A percentile compares a stretch with the other conserved stretches of the same genome.
These are phyloP conservation scores for Arrhamphus sclerolepis DNA, from an alignment of 2,797 vertebrate species.

Conservation along the genomic window DNA sequence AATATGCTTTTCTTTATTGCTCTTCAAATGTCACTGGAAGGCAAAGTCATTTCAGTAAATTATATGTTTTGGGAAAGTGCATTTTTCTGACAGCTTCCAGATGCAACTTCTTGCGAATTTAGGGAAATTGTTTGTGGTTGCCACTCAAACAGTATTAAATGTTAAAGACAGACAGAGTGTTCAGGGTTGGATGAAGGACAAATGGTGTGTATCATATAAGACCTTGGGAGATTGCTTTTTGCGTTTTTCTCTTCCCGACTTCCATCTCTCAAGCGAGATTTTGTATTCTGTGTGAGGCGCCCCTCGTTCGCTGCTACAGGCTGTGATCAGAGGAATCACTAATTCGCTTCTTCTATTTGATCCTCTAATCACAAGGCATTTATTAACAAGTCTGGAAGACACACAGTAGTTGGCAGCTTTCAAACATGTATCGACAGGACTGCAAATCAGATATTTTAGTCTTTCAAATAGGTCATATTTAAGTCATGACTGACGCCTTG, in stretches of 20 bases:
- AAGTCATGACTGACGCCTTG: conserved; percentile 57
- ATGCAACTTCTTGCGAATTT: conserved; percentile 8
- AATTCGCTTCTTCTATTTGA: conserved; percentile 76
- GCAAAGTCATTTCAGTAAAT: conserved; percentile 33
- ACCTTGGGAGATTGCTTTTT: conserved; percentile 31
- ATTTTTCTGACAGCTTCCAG: conserved; percentile 20
- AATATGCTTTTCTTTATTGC: conserved; percentile 51
- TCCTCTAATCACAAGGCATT: conserved; percentile 81
- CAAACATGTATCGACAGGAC: conserved; percentile 56
- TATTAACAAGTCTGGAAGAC: conserved; percentile 75
- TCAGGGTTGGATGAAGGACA: conserved; percentile 29
- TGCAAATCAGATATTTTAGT: conserved; percentile 63
- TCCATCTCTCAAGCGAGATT: conserved; percentile 45
- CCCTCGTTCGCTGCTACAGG: conserved; percentile 49
- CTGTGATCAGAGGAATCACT: conserved; percentile 78
- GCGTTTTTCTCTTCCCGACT: conserved; percentile 16
- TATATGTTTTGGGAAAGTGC: conserved; percentile 18
- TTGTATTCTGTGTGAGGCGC: conserved; percentile 49
- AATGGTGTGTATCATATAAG: conserved; percentile 23
- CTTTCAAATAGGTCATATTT: conserved; percentile 70
- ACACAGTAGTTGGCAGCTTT: conserved; percentile 59
- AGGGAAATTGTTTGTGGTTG: not conserved
- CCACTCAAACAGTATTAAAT: not conserved
- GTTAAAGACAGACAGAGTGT: conserved; percentile 4
- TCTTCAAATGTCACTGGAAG: conserved; percentile 55